Conservation (phyloP, 2,797 vertebrate genomes). For the Tauraco hartlaubi region DNA sequence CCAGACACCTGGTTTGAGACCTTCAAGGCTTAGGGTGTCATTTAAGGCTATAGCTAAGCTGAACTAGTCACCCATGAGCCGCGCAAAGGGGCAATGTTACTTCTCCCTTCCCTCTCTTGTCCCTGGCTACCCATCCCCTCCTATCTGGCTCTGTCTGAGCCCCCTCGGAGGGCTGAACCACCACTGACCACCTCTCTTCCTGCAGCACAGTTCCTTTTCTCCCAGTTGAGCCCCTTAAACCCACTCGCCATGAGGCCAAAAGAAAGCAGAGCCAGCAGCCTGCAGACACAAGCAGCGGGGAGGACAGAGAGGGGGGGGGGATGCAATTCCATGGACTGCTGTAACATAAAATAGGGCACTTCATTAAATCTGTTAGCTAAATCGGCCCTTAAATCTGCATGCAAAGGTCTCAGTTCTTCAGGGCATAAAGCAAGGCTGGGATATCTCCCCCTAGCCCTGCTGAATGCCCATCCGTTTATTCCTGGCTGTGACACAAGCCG, state of each 20-base stretch:
- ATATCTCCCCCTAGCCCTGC: fast-evolving
- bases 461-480: neutral
- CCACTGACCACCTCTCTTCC: neutral
- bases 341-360: neutral
- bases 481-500: neutral
- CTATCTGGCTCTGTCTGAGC: neutral
- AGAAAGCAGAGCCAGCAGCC: neutral
- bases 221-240: neutral
- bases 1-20: neutral
- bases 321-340: neutral
- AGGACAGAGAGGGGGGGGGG: fast-evolving
- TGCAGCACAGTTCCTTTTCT: neutral
- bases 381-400: neutral
- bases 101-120: neutral
- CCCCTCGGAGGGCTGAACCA: neutral
- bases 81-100: neutral
- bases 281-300: fast-evolving
- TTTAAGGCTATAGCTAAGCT: constrained; percentile 15
- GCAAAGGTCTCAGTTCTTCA: neutral
- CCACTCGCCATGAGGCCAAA: neutral
- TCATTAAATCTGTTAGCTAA: neutral
- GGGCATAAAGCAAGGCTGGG: neutral
- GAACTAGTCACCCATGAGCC: neutral
- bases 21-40: neutral
- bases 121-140: neutral